Conservation (phyloP, 2,888 invertebrate genomes). For the Trichopria drosophilae region DNA sequence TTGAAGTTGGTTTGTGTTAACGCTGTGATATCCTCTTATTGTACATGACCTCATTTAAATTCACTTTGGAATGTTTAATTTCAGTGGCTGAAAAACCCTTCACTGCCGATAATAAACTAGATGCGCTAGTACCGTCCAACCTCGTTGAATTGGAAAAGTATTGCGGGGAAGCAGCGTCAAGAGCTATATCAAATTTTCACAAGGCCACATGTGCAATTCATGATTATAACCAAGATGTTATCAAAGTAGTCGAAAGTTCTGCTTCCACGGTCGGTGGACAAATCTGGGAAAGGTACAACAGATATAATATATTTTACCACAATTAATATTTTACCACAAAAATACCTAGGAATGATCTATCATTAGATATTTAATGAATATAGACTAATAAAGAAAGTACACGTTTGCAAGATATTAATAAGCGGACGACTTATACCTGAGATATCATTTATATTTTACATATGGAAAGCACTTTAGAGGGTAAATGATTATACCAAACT, state of each 20-base stretch:
- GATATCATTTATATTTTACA: no score
- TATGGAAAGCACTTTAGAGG: no score
- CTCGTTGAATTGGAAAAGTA: conserved; percentile 64
- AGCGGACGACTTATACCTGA: no score
- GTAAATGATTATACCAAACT: no score
- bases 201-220: conserved; percentile 65
- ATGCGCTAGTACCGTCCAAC: conserved; percentile 51
- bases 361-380: no score
- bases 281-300: conserved; percentile 53
- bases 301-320: no score
- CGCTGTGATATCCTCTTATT: neutral
- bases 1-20: conserved; percentile 54
- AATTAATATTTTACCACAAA: no score
- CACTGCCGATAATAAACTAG: no score
- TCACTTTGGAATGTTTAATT: conserved; percentile 12
- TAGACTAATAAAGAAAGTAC: no score
- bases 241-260: conserved; percentile 45
- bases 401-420: no score
- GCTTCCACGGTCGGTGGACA: conserved; percentile 34
- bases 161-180: conserved; percentile 63
- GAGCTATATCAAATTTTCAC: conserved; percentile 71
- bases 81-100: conserved; percentile 50
- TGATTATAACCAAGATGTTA: conserved; percentile 59
- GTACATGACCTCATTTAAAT: neutral
- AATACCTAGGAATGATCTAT: no score